Base-by-base conservation (phyloP, 2,888 invertebrate species). In the Brachypterus glaber region DNA sequence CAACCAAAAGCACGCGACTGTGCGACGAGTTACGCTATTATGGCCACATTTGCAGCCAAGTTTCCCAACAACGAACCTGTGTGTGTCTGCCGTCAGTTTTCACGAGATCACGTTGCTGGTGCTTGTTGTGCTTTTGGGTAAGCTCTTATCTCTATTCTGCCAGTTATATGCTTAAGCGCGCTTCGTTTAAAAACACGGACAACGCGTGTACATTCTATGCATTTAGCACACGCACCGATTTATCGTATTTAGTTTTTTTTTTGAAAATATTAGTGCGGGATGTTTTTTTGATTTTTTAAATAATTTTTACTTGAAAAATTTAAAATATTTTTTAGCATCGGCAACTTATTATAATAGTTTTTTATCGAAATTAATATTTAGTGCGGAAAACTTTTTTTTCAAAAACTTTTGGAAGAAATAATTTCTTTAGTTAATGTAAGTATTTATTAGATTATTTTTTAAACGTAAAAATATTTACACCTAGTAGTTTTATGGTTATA, bases 1-100 rank as follows among this genome's bases (percentile, higher is more conserved):
- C 60, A 47, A 57, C 55, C 52, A 57, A 52, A 54, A 60, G 62
- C 63, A 62, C 62, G 63, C 65, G 62, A 58, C 58, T 58, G 59
- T 59, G 58, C 55, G 57, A 54, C 56, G 58, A 57, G 55, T 58
- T 57, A 55, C 52, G 53, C 54, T 57, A 53, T 59, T 57, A 55
- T 54, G 50, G 54, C 58, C 59, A 58, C 60, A 60, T 58, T 62
- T 57, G 56, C 52, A 56, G 55, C 51, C 49, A 56, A 57, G 54
- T 56, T 48, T 50, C 49, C 51, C 40, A 48, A 50, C 49, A 47
- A 52, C 50, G 42, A 53, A 52, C 54, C 51, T 46, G 54, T 53
- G 43, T 7, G 5, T 9, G 21, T 21, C 32, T 21, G 14, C 21
- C 21, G 21, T 9, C 21, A 21, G 7, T 21, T 21, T 9, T 21